A percentile compares a stretch with the other conserved stretches of the same genome.
Evolutionary conservation across 2,113 vertebrate species (phyloP).

Genomic region (Seriola aureovittata): DNA sequence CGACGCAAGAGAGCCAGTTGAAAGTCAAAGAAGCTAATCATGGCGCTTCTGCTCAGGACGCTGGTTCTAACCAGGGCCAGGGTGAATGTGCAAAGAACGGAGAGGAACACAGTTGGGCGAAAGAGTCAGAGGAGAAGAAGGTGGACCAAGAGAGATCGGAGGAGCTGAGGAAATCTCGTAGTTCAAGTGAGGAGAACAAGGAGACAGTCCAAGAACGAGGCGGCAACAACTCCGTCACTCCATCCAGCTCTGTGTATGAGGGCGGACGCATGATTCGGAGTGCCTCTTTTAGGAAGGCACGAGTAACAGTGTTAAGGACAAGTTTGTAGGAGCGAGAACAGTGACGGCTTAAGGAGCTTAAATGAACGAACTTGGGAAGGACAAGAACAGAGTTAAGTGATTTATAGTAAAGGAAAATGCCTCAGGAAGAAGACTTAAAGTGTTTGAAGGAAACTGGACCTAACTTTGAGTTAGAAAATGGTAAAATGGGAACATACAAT

Average conservation of each 20-base stretch:
- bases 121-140: slow-evolving; percentile 34
- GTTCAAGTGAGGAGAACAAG: slow-evolving; percentile 44
- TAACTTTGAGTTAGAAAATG: slow-evolving; percentile 23
- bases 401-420: slow-evolving; percentile 21
- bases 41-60: slow-evolving; percentile 5
- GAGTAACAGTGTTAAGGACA: slow-evolving; percentile 80
- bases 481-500: slow-evolving; percentile 53
- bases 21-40: slow-evolving; percentile 26
- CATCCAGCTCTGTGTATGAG: slow-evolving; percentile 44
- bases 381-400: slow-evolving; percentile 36
- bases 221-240: slow-evolving; percentile 21
- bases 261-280: slow-evolving; percentile 35
- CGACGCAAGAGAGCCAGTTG: slow-evolving; percentile 17
- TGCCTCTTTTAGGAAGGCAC: slow-evolving; percentile 72
- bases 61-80: not conserved
- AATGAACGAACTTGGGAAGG: slow-evolving; percentile 33
- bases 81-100: slow-evolving; percentile 6
- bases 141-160: slow-evolving; percentile 34
- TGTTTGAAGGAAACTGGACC: slow-evolving; percentile 28
- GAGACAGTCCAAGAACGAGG: slow-evolving; percentile 28
- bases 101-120: slow-evolving; percentile 11
- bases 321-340: slow-evolving; percentile 75
- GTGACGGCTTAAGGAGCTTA: slow-evolving; percentile 21
- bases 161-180: slow-evolving; percentile 23
- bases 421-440: slow-evolving; percentile 3